Base-by-base conservation (phyloP, 2,888 invertebrate genomes). In the Torymus auratus region DNA sequence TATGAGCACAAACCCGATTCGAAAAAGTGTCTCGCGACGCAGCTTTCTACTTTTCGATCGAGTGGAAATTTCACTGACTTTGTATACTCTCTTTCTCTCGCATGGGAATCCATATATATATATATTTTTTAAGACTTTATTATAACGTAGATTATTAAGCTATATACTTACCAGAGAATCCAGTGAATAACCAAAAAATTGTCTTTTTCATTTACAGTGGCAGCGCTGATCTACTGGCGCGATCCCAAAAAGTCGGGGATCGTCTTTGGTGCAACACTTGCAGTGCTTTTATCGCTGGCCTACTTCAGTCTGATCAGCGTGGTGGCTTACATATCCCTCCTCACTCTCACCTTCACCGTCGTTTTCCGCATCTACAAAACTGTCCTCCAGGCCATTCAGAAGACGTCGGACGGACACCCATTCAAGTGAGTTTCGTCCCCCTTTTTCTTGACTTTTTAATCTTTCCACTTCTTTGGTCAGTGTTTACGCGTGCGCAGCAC, bases 191-290 rank as follows among this genome's bases (percentile, higher is more conserved):
- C 53, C 7, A 7, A 58, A 53, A 69, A 41, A 15, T 60, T 67
- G 17, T 78, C 80, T 80, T 12, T 41, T 41, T 41, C 56, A 62
- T 86, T 94, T 94, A 11, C 93, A 97, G 97, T 97, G 94, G 96
- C 97, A 92, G 96, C 97, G 90, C 94, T 99, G 92, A 96, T 99
- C 91, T 99, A 99, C 93, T 99, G 99, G 99, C 95, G 98, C 86
- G 96, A 97, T 93, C 96, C 97, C 86, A 97, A 96, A 93, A 97
- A 96, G 92, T 97, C 98, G 85, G 99, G 97, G 86, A 94, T 96
- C 88, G 98, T 98, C 85, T 97, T 99, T 91, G 98, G 97, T 90
- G 95, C 95, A 86, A 95, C 96, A 86, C 94, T 99, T 89, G 94
- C 96, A 88, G 94, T 97, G 89, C 95, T 99, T 88, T 93, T 99